Base-by-base conservation (phyloP, 2,888 invertebrate genomes). In the Coelopa pilipes region DNA sequence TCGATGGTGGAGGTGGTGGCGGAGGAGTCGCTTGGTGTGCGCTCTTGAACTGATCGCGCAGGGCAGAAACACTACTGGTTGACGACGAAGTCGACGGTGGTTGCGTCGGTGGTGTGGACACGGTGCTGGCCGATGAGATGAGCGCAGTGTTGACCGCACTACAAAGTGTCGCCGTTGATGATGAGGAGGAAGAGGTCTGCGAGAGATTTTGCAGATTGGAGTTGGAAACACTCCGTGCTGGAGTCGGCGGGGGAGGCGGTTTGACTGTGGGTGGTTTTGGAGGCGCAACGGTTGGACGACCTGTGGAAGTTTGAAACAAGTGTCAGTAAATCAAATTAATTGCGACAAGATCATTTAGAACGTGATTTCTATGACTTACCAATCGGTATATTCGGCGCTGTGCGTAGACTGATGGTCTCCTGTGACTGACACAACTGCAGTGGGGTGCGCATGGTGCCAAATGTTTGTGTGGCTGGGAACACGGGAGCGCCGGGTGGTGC, bases 201-300 rank as follows among this genome's bases (percentile, higher is more conserved):
- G 82, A 79, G 49, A 85, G 78, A 77, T 80, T 85, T 78, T 82
- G 84, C 70, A 88, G 79, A 78, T 88, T 88, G 75, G 85, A 84
- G 80, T 87, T 87, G 60, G 87, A 87, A 74, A 86, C 82, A 79
- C 88, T 87, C 78, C 87, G 84, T 50, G 87, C 85, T 49, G 88
- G 88, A 74, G 87, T 86, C 10, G 88, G 88, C 17, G 88, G 88
- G 75, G 88, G 88, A 70, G 88, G 88, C 19, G 88, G 88, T 77
- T 87, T 88, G 9, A 85, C 84, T 76, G 83, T 82, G 53, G 85
- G 85, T 57, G 86, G 85, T 74, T 84, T 83, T 59, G 85, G 83
- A 57, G 85, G 85, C 72, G 86, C 84, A 60, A 84, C 83, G 47
- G 85, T 84, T 45, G 88, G 88, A 15, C 88, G 88, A 74, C 86